These are phyloP conservation scores for Micrasema minimum DNA, from an alignment of 1,140 invertebrate genomes.

Conservation along the genomic window DNA sequence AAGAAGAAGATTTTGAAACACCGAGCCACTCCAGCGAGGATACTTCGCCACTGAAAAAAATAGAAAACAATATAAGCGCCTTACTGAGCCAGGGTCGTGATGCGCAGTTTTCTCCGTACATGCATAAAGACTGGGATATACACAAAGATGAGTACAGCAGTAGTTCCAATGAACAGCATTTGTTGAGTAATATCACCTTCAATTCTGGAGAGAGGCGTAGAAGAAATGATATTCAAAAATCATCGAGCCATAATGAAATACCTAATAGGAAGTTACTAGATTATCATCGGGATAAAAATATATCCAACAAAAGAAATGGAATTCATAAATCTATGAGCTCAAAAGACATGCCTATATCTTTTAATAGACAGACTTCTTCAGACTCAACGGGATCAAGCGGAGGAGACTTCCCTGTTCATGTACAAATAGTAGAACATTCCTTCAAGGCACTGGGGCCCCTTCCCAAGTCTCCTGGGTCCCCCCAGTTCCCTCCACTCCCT, in stretches of 20 bases:
- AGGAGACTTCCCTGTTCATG: slow-evolving; percentile 64
- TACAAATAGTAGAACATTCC: slow-evolving; percentile 66
- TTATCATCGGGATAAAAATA: slow-evolving; percentile 65
- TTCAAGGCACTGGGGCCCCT: slow-evolving; percentile 64
- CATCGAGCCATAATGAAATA: slow-evolving; percentile 70
- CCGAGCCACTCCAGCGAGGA: slow-evolving; percentile 68
- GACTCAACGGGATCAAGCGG: slow-evolving; percentile 64
- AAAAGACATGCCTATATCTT: slow-evolving; percentile 73
- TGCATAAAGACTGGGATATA: slow-evolving; percentile 68
- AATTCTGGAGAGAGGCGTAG: slow-evolving; percentile 67
- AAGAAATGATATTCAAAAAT: slow-evolving; percentile 68
- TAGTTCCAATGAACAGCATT: slow-evolving; percentile 64
- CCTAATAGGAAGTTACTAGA: slow-evolving; percentile 67
- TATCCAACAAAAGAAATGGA: slow-evolving; percentile 66
- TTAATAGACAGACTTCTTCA: slow-evolving; percentile 63
- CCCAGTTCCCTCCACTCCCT: slow-evolving; percentile 83
- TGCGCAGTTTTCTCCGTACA: slow-evolving; percentile 66
- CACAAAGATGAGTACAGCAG: slow-evolving; percentile 68
- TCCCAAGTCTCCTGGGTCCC: slow-evolving; percentile 68
- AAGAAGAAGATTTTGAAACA: slow-evolving; percentile 68
- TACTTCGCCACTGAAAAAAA: slow-evolving; percentile 71
- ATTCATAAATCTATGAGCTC: slow-evolving; percentile 77
- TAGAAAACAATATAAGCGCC: slow-evolving; percentile 74
- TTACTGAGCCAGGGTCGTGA: slow-evolving; percentile 68
- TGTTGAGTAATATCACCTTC: slow-evolving; percentile 64